Evolutionary conservation across 2,797 vertebrate genomes (phyloP), one percentile per base, ranked within the genome.

Genomic region (Trematomus bernacchii): DNA sequence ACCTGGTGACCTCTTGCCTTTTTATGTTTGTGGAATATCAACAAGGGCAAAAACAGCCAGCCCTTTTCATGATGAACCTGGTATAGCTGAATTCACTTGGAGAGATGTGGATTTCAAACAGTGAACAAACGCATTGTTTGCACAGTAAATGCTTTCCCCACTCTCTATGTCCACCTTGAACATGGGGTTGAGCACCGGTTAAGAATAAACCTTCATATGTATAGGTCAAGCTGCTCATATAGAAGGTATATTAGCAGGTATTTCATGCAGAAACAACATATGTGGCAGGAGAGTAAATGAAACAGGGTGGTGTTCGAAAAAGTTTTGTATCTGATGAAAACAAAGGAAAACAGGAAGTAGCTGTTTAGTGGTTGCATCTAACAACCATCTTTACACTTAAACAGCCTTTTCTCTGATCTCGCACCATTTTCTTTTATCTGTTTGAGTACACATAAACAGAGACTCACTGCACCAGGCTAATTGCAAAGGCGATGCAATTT

Each of bases 381-480:
- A 84, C 58, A 76, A 40, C 51, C 46, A 51, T 74, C 64, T 21
- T 21, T 86, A 80, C 91, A 91, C 87, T 87, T 77, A 59, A 80
- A 73, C 71, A 81, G 85, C 75, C 75, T 66, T 80, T 88, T 90
- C 92, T 93, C 91, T 93, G 93, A 91, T 94, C 93, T 93, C 90
- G 66, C 76, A 90, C 78, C 90, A 92, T 88, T 84, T 81, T 83
- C 87, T 92, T 96, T 96, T 94, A 96, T 94, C 95, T 93, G 67
- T 89, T 92, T 93, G 94, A 94, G 95, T 91, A 92, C 73, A 76
- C 79, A 79, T 81, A 85, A 89, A 82, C 76, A 76, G 63, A 42
- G 50, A 68, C 79, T 85, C 71, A 23, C 69, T 58, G 75, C 66
- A 77, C 73, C 63, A 1, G 70, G 79, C 92, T 95, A 95, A 95